Evolutionary conservation across 2,113 vertebrate species (phyloP).

Genomic region (Ochotona princeps): DNA sequence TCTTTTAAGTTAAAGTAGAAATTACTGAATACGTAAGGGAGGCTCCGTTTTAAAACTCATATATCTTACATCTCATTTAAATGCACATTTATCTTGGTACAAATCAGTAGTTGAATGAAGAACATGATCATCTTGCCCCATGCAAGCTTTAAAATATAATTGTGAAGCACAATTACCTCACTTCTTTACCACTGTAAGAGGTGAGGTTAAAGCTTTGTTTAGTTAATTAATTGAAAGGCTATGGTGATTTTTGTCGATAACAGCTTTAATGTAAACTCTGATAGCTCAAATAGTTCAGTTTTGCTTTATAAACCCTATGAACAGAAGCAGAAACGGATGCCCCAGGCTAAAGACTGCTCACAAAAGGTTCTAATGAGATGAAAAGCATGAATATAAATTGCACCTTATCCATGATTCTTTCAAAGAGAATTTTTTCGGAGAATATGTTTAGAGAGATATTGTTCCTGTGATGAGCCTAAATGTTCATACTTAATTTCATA

Average conservation of each 20-base stretch:
- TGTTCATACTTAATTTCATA: conserved; percentile 54
- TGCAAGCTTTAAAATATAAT: not conserved
- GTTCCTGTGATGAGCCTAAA: conserved; percentile 60
- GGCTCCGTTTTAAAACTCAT: not conserved
- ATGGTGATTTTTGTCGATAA: conserved; percentile 12
- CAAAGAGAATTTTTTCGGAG: conserved; percentile 53
- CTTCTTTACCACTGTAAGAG: not conserved
- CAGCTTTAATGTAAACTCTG: conserved; percentile 35
- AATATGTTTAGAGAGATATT: conserved; percentile 66
- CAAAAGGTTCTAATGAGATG: conserved; percentile 64
- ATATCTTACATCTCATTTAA: not conserved
- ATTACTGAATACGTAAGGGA: not conserved
- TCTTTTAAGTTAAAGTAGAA: not conserved
- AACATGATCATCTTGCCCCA: not conserved
- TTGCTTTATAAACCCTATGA: conserved; percentile 18
- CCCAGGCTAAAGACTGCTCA: conserved; percentile 38
- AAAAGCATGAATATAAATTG: conserved; percentile 73
- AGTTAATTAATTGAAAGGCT: conserved; percentile 58
- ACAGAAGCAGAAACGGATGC: conserved; percentile 42
- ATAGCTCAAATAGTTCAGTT: conserved; percentile 27
- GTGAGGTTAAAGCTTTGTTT: not conserved
- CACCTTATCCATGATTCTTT: conserved; percentile 49
- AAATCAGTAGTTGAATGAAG: not conserved
- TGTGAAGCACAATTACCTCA: conserved; percentile 19
- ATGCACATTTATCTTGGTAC: not conserved